phyloP scores from a whole-genome alignment of 2,797 vertebrate genomes.

The Eospalax fontanierii region DNA sequence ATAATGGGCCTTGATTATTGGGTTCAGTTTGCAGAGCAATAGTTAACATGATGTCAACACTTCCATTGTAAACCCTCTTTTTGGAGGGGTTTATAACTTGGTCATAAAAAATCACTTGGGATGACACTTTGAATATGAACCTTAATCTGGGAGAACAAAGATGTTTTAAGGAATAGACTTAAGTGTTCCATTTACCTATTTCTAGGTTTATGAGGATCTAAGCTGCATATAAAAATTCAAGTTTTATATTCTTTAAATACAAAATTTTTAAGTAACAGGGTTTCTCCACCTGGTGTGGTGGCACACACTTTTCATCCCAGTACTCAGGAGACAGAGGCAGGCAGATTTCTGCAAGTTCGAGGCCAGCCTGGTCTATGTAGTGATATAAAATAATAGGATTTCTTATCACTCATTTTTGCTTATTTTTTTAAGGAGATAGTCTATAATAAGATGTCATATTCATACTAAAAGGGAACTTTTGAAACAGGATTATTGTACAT shows the following conservation, averaged over 20 bases:
- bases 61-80: conserved; percentile 89
- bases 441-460: not conserved
- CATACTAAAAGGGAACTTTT: conserved; percentile 30
- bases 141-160: conserved; percentile 76
- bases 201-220: conserved; percentile 55
- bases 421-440: conserved; percentile 40
- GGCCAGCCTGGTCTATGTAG: too few species aligned
- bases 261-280: conserved; percentile 50
- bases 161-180: conserved; percentile 79
- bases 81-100: conserved; percentile 89
- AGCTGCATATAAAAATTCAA: conserved; percentile 23
- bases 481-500: not conserved
- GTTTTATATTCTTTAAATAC: conserved; percentile 50
- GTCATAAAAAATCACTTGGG: conserved; percentile 89
- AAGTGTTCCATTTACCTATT: conserved; percentile 53
- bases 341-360: too few species aligned
- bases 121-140: conserved; percentile 87
- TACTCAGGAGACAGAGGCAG: too few species aligned
- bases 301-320: too few species aligned
- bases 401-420: conserved; percentile 25
- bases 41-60: conserved; percentile 90
- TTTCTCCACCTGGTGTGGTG: not conserved
- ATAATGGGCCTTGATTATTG: conserved; percentile 88
- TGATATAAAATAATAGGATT: not conserved
- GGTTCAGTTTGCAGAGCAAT: conserved; percentile 86